Evolutionary conservation across 2,113 vertebrate species (phyloP).

Genomic region (Hyaena hyaena): DNA sequence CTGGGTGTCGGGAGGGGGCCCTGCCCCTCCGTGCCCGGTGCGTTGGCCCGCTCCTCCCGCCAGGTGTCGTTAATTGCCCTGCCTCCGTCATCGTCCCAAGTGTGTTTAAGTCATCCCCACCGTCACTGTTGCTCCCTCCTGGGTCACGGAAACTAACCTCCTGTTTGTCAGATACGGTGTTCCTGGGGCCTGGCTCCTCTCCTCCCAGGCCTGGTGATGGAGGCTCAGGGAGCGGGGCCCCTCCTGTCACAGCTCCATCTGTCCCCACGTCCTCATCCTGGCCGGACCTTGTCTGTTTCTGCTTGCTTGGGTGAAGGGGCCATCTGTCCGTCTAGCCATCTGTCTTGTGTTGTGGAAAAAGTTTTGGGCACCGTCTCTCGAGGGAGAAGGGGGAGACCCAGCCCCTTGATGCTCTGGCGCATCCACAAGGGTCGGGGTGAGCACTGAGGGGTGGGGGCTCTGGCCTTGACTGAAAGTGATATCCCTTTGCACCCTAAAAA

Average conservation of each 20-base stretch:
- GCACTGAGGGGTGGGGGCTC: neutral
- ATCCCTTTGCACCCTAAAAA: neutral
- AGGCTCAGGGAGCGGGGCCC: constrained; percentile 36
- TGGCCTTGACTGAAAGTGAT: neutral
- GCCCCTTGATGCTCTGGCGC: accelerated
- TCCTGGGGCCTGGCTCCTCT: constrained; percentile 15
- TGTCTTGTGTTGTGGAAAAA: constrained; percentile 75
- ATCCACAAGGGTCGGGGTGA: accelerated
- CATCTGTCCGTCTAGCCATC: constrained; percentile 80
- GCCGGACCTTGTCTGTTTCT: constrained; percentile 73
- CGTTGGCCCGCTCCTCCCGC: constrained; percentile 39
- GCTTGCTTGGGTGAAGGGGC: constrained; percentile 83
- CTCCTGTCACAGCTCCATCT: constrained; percentile 67
- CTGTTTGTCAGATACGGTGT: constrained; percentile 29
- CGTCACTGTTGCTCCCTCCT: constrained; percentile 51
- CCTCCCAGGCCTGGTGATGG: constrained; percentile 17
- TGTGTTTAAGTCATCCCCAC: constrained; percentile 47
- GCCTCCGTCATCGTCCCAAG: constrained; percentile 67
- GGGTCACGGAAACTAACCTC: constrained; percentile 72
- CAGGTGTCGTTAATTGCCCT: constrained; percentile 76
- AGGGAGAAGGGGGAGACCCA: neutral
- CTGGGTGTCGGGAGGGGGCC: neutral
- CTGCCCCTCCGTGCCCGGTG: constrained; percentile 25
- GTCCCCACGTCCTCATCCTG: constrained; percentile 68
- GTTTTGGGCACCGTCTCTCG: constrained; percentile 45